Evolutionary conservation across 2,888 invertebrate genomes (phyloP).

Genomic region (Pollenia amentaria): DNA sequence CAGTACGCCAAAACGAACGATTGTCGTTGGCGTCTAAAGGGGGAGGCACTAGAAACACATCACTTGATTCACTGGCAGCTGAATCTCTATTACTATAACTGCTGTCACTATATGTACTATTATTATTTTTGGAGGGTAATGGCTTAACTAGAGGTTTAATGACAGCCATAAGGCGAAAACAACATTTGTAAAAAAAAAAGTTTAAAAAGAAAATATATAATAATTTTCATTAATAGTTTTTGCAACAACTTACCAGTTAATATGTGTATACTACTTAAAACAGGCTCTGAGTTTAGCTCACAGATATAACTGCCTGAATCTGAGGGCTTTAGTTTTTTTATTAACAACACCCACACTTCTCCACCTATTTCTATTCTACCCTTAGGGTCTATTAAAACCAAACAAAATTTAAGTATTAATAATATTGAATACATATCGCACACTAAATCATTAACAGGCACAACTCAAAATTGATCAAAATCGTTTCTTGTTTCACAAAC

Average conservation of each 20-base stretch:
- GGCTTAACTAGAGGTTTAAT: constrained; percentile 77
- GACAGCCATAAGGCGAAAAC: background rate
- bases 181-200: background rate
- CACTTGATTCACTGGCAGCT: constrained; percentile 77
- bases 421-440: too few relatives aligned
- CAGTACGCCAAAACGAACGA: constrained; percentile 81
- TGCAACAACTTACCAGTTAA: constrained; percentile 87
- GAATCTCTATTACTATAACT: constrained; percentile 60
- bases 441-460: too few relatives aligned
- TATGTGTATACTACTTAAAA: constrained; percentile 91
- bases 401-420: background rate
- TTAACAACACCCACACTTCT: constrained; percentile 93
- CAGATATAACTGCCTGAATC: constrained; percentile 93
- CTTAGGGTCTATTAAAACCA: constrained; percentile 79
- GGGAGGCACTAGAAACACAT: constrained; percentile 81
- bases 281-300: constrained; percentile 92
- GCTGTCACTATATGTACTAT: constrained; percentile 45
- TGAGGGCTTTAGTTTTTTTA: constrained; percentile 88
- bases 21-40: constrained; percentile 81
- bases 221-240: background rate
- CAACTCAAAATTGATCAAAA: too few relatives aligned
- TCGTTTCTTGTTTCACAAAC: too few relatives aligned
- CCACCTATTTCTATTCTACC: constrained; percentile 86
- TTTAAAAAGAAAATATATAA: background rate
- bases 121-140: constrained; percentile 68